Evolutionary conservation across 2,888 invertebrate genomes (phyloP), one percentile per base, ranked within the genome.

Genomic region (Mesochorus sp.): DNA sequence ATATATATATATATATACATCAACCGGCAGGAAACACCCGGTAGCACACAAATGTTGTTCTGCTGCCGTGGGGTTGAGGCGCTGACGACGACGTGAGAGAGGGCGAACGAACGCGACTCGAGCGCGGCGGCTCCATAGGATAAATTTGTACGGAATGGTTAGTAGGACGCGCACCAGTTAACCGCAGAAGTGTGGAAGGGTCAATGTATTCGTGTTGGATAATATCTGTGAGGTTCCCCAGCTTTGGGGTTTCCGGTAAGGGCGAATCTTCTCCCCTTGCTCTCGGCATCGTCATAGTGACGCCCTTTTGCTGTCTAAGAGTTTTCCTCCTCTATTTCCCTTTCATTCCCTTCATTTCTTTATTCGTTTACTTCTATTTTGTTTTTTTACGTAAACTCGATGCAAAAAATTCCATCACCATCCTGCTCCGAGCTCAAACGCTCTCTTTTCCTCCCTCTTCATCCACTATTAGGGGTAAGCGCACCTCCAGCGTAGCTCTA

Each of bases 101-200:
- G 44, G 62, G 37, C 10, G 37, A 31, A 37, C 17, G 39, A 28
- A 31, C 19, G 42, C 31, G 34, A 34, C 6, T 67, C 67, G 59
- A 39, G 51, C 26, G 12, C 3, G 21, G 59, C 51, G 28, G 10
- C 66, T 44, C n/a, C n/a, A n/a, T n/a, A n/a, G 66, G 71, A 75
- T 51, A 79, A 75, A 71, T 75, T 84, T 85, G 80, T 76, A 79
- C 71, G 80, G 85, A 75, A 88, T 81, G 87, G 88, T 88, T 88
- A 88, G 88, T 88, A 88, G 86, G 85, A 53, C 59, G 82, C 87
- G 83, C 75, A 67, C 83, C 82, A 83, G 84, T 85, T 86, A 84
- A 83, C 81, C 82, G 81, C 81, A 82, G 61, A 85, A 84, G 82
- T 53, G 5, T 37, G 19, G 82, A 82, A 85, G 86, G 85, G 84